These are phyloP conservation scores for Aix galericulata DNA, from an alignment of 2,113 vertebrate species.

Conservation along the genomic window DNA sequence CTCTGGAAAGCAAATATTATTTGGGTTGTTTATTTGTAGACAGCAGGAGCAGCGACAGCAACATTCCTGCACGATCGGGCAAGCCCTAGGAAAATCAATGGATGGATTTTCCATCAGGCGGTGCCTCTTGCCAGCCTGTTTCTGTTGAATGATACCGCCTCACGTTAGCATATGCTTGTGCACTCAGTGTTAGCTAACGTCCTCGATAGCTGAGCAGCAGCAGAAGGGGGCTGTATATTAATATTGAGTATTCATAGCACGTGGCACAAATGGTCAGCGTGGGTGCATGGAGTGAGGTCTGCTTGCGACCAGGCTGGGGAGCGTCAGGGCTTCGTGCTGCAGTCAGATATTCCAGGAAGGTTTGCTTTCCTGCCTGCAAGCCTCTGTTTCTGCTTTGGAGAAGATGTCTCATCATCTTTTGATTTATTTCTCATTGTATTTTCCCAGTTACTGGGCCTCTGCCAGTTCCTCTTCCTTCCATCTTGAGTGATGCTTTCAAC, in stretches of 20 bases:
- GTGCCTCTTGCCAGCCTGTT: background rate
- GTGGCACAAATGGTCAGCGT: background rate
- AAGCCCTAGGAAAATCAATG: constrained; percentile 23
- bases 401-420: background rate
- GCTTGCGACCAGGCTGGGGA: background rate
- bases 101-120: background rate
- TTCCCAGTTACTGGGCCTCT: background rate
- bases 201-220: background rate
- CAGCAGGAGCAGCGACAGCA: background rate
- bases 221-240: background rate
- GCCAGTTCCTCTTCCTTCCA: background rate
- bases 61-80: background rate
- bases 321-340: no score
- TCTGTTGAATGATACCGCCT: background rate
- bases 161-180: background rate
- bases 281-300: rapidly evolving
- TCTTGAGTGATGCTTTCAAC: background rate
- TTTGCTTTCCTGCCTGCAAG: background rate
- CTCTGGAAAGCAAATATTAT: background rate
- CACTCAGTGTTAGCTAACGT: background rate
- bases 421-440: background rate
- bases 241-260: background rate
- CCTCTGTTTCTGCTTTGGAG: background rate
- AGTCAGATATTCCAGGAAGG: rapidly evolving
- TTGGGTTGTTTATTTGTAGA: background rate